Evolutionary conservation across 2,888 invertebrate species (phyloP).

Genomic region (Dasysyrphus tricinctus): DNA sequence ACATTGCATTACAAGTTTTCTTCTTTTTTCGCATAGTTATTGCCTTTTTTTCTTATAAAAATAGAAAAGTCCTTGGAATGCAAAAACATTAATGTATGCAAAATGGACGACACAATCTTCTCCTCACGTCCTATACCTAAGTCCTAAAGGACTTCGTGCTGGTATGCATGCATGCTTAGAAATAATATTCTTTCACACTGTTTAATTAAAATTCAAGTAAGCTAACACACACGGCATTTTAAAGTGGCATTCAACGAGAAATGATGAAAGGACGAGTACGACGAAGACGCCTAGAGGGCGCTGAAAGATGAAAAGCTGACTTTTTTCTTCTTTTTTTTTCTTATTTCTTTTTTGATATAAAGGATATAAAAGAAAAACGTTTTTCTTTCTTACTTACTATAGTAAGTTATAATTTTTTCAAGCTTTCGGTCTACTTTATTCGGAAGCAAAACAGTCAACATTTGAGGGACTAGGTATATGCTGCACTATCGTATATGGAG

Average conservation of each 20-base stretch:
- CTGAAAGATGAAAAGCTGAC: conserved; percentile 31
- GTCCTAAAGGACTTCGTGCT: conserved; percentile 21
- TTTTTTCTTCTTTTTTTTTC: not conserved
- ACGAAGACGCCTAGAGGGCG: conserved; percentile 35
- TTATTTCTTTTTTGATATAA: not conserved
- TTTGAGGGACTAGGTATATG: not conserved
- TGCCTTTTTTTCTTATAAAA: conserved; percentile 5
- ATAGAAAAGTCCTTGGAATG: conserved; percentile 63
- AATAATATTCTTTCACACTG: conserved; percentile 52
- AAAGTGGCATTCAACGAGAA: conserved; percentile 39
- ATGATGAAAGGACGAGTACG: conserved; percentile 55
- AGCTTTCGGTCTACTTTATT: not conserved
- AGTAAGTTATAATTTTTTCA: not conserved
- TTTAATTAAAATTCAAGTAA: conserved; percentile 69
- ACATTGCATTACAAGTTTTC: conserved; percentile 55
- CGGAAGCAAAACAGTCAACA: conserved; percentile 5
- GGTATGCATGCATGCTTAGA: conserved; percentile 31
- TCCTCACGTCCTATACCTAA: not conserved
- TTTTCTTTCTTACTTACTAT: conserved; percentile 10
- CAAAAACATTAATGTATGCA: conserved; percentile 26
- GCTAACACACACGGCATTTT: conserved; percentile 46
- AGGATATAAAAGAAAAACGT: conserved; percentile 13
- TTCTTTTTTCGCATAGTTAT: not conserved
- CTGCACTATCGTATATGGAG: not conserved
- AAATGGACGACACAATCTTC: conserved; percentile 11